Base-by-base conservation (phyloP, 2,113 vertebrate genomes). In the Pogona vitticeps region DNA sequence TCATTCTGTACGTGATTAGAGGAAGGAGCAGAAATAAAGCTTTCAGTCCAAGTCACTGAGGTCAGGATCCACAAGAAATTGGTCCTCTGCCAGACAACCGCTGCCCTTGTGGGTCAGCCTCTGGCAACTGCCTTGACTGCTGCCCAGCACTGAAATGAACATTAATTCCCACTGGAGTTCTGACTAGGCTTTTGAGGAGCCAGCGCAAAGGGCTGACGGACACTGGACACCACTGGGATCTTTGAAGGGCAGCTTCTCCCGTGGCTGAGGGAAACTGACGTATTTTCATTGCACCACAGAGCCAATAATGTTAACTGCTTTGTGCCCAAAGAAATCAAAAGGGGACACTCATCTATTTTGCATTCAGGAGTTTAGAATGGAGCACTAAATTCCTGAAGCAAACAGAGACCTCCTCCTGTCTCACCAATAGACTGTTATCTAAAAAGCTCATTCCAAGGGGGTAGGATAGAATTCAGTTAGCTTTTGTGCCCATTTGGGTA, bases 11-110 rank as follows among this genome's bases (percentile, higher is more conserved):
- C 28, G 28, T 20, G 33, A 88, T 73, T 75, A 75, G 61, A 76
- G 61, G 20, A 59, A 81, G 71, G 78, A 70, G 73, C 36, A 6
- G 14, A 68, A 76, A 31, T 42, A 85, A 75, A 81, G 61, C 61
- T 59, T 80, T 80, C 77, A n/a, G 61, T 33, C 5, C 5, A 81
- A 42, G 77, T 58, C 76, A 76, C 58, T 3, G 76, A 85, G 82
- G 58, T 85, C 82, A 88, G 58, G 73, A 63, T 52, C 71, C 70
- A 52, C 23, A 46, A 80, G 71, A 88, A 85, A 88, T 85, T 59
- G 80, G 77, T 85, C 71, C 63, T 80, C 36, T 85, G 20, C 36
- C 46, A 81, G 87, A 58, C 36, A 46, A 76, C 71, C 0, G 15
- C 71, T 76, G 78, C 71, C 70, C 76, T 80, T 80, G 58, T 84